Percentiles rank a stretch among this genome's conserved stretches.
Evolutionary conservation across 2,797 vertebrate genomes (phyloP).

Genomic region (Salarias fasciatus): DNA sequence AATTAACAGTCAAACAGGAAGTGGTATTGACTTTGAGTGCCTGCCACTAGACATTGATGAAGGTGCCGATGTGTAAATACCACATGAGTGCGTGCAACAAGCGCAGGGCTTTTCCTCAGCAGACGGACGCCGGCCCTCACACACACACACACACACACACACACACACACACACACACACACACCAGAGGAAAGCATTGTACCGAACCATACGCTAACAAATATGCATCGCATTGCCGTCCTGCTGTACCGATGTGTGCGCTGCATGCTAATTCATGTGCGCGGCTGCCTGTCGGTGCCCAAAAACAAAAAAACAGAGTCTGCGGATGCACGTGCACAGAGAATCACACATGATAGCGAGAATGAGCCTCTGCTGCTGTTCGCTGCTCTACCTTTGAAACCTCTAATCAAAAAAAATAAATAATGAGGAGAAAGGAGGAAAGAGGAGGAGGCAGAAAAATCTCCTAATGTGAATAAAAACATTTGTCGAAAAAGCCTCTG

Average conservation of each 20-base stretch:
- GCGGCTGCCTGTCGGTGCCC: slow-evolving; percentile 33
- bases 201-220: too few species aligned
- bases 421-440: neutral
- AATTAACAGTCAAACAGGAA: slow-evolving; percentile 70
- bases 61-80: slow-evolving; percentile 63
- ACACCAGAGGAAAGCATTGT: neutral
- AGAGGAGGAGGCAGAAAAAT: too few species aligned
- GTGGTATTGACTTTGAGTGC: slow-evolving; percentile 66
- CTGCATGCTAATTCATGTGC: too few species aligned
- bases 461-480: too few species aligned
- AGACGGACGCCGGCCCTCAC: slow-evolving; percentile 24
- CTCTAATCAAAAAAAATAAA: neutral
- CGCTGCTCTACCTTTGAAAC: too few species aligned
- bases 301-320: slow-evolving; percentile 21
- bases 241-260: too few species aligned
- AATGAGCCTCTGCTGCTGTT: too few species aligned
- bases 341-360: too few species aligned
- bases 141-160: too few species aligned
- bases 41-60: slow-evolving; percentile 64
- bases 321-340: neutral
- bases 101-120: slow-evolving; percentile 22
- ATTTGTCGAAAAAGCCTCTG: too few species aligned
- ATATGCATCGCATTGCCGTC: too few species aligned
- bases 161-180: slow-evolving; percentile 6
- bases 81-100: slow-evolving; percentile 29